A percentile compares a stretch with the other conserved stretches of the same genome.
These are phyloP conservation scores for Lophura swinhoii DNA, from an alignment of 2,797 vertebrate species.

Conservation along the genomic window DNA sequence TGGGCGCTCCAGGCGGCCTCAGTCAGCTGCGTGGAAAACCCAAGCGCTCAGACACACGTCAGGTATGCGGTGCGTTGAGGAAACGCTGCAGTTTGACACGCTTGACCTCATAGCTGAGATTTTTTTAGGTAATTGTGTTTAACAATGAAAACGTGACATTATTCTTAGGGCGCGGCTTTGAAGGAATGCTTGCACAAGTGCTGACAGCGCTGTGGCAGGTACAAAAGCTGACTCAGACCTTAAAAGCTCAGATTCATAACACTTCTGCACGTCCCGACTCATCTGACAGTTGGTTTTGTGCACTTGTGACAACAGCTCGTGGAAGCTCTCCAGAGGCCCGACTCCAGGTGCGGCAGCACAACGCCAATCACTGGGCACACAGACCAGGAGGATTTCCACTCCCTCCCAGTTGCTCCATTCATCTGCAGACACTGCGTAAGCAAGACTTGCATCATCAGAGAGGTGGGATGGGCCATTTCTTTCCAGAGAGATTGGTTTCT, in stretches of 20 bases:
- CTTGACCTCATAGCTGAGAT: neutral
- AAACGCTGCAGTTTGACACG: neutral
- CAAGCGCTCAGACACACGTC: neutral
- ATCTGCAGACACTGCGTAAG: neutral
- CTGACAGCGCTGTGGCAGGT: neutral
- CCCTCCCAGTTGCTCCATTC: neutral
- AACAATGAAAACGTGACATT: neutral
- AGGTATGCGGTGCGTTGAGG: neutral
- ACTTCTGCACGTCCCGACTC: neutral
- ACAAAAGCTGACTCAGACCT: neutral
- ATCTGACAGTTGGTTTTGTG: neutral
- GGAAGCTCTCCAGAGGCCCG: neutral
- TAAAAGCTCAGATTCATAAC: neutral
- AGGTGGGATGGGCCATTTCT: neutral
- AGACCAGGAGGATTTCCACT: neutral
- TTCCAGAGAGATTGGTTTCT: neutral
- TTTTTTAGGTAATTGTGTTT: neutral
- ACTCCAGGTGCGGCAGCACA: neutral
- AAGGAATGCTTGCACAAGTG: neutral
- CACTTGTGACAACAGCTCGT: neutral
- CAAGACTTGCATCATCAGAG: neutral
- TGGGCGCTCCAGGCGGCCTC: neutral
- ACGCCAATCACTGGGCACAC: neutral
- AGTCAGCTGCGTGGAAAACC: neutral
- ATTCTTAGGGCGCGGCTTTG: neutral